These are phyloP conservation scores for Dinothrombium tinctorium DNA, from an alignment of 1,140 invertebrate species.

Conservation along the genomic window DNA sequence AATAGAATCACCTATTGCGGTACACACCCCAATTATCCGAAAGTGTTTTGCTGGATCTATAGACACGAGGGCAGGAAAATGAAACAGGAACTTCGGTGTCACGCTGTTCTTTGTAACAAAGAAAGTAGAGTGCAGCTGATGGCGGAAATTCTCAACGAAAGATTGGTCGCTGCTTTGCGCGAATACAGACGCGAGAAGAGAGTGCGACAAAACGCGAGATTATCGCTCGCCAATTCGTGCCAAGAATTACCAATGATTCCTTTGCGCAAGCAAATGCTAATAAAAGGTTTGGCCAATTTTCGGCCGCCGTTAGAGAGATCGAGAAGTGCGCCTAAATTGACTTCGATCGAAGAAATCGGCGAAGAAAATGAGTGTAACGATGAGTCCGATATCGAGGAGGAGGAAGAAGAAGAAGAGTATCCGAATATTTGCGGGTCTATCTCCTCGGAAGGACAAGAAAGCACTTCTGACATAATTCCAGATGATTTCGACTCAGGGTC, in stretches of 20 bases:
- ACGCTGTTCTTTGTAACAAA: slow-evolving; percentile 87
- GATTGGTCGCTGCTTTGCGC: slow-evolving; percentile 52
- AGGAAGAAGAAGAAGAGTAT: background rate
- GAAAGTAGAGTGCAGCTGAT: slow-evolving; percentile 45
- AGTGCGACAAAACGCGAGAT: slow-evolving; percentile 67
- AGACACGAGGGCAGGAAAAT: slow-evolving; percentile 75
- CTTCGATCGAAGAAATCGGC: slow-evolving; percentile 58
- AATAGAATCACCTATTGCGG: slow-evolving; percentile 80
- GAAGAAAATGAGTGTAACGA: background rate
- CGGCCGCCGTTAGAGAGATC: slow-evolving; percentile 74
- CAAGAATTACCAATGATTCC: slow-evolving; percentile 17
- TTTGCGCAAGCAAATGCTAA: slow-evolving; percentile 27
- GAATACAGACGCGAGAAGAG: slow-evolving; percentile 88
- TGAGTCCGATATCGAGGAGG: background rate
- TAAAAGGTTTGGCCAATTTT: slow-evolving; percentile 41
- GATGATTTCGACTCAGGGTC: no score
- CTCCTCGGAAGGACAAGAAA: no score
- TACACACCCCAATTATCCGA: slow-evolving; percentile 60
- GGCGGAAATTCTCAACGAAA: slow-evolving; percentile 28
- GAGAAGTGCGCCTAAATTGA: slow-evolving; percentile 80
- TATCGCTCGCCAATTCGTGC: slow-evolving; percentile 25
- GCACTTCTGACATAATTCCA: no score
- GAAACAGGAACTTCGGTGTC: slow-evolving; percentile 86
- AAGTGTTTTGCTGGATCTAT: slow-evolving; percentile 62
- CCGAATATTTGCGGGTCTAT: no score